Percentiles rank a stretch among this genome's conserved stretches.
Conservation (phyloP, 2,888 invertebrate species). For the Seira ritae region DNA sequence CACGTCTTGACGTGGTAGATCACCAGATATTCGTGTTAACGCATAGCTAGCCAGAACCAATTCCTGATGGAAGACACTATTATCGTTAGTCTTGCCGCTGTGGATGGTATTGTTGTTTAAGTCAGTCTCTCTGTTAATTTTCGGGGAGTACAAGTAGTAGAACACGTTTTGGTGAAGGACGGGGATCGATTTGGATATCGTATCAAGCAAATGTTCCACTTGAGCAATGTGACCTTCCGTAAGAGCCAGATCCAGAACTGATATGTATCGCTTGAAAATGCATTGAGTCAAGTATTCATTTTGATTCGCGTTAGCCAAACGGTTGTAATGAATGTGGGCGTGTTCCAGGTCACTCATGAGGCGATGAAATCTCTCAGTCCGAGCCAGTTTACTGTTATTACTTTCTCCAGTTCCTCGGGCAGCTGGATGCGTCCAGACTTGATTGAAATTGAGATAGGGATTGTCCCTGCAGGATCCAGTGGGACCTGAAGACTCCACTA, state of each 20-base stretch:
- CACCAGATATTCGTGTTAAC: slow-evolving; percentile 57
- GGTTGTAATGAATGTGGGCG: slow-evolving; percentile 63
- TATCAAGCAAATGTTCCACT: slow-evolving; percentile 46
- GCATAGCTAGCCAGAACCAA: slow-evolving; percentile 60
- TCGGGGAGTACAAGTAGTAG: slow-evolving; percentile 1
- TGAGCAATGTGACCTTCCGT: slow-evolving; percentile 62
- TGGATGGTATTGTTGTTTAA: no score
- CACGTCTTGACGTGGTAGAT: slow-evolving; percentile 31
- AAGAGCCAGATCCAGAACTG: slow-evolving; percentile 66
- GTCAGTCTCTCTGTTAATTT: slow-evolving; percentile 24
- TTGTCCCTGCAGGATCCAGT: slow-evolving; percentile 34
- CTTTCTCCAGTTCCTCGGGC: slow-evolving; percentile 35
- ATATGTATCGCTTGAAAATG: slow-evolving; percentile 65
- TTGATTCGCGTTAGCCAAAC: slow-evolving; percentile 48
- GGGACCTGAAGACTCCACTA: slow-evolving; percentile 50
- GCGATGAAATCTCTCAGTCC: slow-evolving; percentile 61
- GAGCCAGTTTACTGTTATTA: slow-evolving; percentile 15
- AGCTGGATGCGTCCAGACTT: slow-evolving; percentile 60
- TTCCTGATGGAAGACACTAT: slow-evolving; percentile 29
- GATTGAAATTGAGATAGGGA: slow-evolving; percentile 53
- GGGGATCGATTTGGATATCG: slow-evolving; percentile 44
- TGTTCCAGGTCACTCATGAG: slow-evolving; percentile 62
- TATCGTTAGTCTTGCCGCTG: no score
- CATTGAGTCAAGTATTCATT: slow-evolving; percentile 59
- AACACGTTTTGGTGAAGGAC: slow-evolving; percentile 43